Conservation (phyloP, 1,140 invertebrate species). For the Polypedilum pembai region DNA sequence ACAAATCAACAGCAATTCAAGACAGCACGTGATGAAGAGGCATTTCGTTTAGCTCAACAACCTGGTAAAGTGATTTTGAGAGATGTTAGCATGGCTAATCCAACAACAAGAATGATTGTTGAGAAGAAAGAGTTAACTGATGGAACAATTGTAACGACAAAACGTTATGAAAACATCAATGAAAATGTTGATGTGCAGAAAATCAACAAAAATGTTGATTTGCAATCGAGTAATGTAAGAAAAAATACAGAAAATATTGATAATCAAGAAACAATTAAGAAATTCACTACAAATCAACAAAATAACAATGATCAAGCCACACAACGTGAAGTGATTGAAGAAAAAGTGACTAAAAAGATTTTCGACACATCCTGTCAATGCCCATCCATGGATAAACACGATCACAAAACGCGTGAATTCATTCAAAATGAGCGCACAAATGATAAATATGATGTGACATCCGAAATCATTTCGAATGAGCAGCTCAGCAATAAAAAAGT, state of each 20-base stretch:
- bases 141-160: slow-evolving; percentile 56
- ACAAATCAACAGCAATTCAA: slow-evolving; percentile 14
- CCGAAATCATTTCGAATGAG: neutral
- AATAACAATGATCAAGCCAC: neutral
- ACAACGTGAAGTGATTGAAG: neutral
- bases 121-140: slow-evolving; percentile 55
- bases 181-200: neutral
- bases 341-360: slow-evolving; percentile 7
- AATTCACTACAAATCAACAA: neutral
- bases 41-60: slow-evolving; percentile 39
- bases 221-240: neutral
- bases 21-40: slow-evolving; percentile 41
- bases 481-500: neutral
- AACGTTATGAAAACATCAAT: slow-evolving; percentile 50
- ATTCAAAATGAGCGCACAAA: slow-evolving; percentile 1
- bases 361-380: slow-evolving; percentile 18
- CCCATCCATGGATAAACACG: slow-evolving; percentile 10
- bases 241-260: neutral
- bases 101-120: slow-evolving; percentile 54
- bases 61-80: slow-evolving; percentile 46
- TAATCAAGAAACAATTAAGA: neutral
- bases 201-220: neutral
- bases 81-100: slow-evolving; percentile 52
- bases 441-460: neutral
- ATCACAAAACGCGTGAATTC: neutral